These are phyloP conservation scores for Arremon aurantiirostris DNA, from an alignment of 2,797 vertebrate species.

Conservation along the genomic window DNA sequence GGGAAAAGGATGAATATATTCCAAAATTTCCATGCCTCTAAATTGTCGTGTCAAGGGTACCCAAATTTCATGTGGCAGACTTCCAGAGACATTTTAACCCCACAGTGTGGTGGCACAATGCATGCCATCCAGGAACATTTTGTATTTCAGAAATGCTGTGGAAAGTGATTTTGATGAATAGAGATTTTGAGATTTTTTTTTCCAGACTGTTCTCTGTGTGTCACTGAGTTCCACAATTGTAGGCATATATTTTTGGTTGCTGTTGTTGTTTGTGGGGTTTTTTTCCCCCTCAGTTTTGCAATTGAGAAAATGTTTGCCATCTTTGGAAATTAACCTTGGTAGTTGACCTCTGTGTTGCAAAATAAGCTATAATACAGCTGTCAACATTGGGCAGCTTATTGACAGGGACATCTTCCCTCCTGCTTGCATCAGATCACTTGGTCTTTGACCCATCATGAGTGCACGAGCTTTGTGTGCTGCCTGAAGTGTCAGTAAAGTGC, in stretches of 20 bases:
- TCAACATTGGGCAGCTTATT: neutral
- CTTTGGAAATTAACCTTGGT: conserved; percentile 43
- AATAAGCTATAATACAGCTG: conserved; percentile 10
- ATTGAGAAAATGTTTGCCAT: conserved; percentile 51
- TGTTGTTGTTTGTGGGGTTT: fast-evolving
- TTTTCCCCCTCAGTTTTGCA: neutral
- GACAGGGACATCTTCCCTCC: neutral
- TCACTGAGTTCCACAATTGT: neutral
- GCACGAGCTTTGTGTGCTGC: neutral
- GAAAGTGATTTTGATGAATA: neutral
- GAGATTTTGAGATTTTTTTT: neutral
- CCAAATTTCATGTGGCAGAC: neutral
- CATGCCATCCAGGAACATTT: neutral
- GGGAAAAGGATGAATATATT: neutral
- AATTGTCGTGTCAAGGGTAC: neutral
- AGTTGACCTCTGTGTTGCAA: conserved; percentile 33
- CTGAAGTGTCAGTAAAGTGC: conserved; percentile 33
- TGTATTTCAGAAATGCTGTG: neutral
- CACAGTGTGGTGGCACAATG: neutral
- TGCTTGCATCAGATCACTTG: conserved; percentile 13
- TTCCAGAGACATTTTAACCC: neutral
- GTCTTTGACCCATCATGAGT: conserved; percentile 16
- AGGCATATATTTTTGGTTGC: neutral
- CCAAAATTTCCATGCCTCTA: neutral
- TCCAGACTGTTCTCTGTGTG: neutral